Evolutionary conservation across 2,113 vertebrate species (phyloP).

Genomic region (Bungarus multicinctus): DNA sequence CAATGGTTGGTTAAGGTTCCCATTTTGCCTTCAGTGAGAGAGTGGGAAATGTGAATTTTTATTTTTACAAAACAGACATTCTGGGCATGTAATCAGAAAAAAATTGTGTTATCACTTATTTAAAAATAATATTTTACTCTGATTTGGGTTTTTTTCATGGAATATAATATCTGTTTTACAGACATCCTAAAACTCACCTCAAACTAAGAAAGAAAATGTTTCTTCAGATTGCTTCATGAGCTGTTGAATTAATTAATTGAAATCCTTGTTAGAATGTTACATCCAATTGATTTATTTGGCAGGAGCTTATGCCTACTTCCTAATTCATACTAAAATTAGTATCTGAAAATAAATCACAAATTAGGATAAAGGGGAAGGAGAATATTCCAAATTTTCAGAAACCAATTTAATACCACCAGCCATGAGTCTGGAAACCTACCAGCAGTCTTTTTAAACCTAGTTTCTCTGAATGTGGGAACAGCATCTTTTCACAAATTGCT

Average conservation of each 20-base stretch:
- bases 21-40: slow-evolving; percentile 19
- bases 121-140: not conserved
- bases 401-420: not conserved
- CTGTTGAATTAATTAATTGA: slow-evolving; percentile 9
- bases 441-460: not conserved
- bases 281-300: slow-evolving; percentile 12
- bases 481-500: not conserved
- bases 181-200: not conserved
- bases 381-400: not conserved
- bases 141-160: not conserved
- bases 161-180: not conserved
- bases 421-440: not conserved
- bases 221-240: slow-evolving; percentile 8
- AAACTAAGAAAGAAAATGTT: not conserved
- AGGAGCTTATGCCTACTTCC: not conserved
- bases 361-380: not conserved
- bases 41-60: slow-evolving; percentile 12
- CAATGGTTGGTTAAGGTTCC: slow-evolving; percentile 52
- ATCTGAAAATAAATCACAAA: not conserved
- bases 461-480: not conserved
- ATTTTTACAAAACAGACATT: not conserved
- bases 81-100: slow-evolving; percentile 1
- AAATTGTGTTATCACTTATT: not conserved
- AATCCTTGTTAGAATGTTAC: slow-evolving; percentile 5
- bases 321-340: not conserved